Base-by-base conservation (phyloP, 2,113 vertebrate species). In the Leucosticte australis region DNA sequence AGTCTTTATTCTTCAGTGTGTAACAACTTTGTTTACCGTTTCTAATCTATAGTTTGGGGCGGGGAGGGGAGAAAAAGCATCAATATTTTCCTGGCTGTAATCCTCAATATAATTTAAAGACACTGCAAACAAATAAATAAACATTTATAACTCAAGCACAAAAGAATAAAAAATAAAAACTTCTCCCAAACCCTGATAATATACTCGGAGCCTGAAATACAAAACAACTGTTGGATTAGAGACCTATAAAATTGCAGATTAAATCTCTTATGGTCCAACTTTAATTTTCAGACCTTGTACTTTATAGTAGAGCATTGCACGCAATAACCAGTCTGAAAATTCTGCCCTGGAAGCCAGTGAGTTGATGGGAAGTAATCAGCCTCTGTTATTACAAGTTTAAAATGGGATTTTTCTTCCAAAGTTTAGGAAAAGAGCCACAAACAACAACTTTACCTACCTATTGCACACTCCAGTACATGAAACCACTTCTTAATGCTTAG, bases 1-100 rank as follows among this genome's bases (percentile, higher is more conserved):
- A 97, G 94, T 99, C 97, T 97, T 99, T 99, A 97, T 99, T 99
- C 97, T 99, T 99, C 95, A 99, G 79, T 1, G 95, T 78, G 23
- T 98, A 98, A 94, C 98, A 98, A 55, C 97, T 98, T 96, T 97
- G 96, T 91, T 99, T 98, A 57, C 99, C 99, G 4, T 99, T 99
- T 96, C 97, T 98, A 95, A 99, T 98, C 99, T 99, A 93, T 69
- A 80, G 76, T 41, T 99, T 74, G 75, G 52, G 62, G 10, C 76
- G 91, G 35, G 10, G 78, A 76, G 37, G 37, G 37, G 11, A 90
- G 44, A 94, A 64, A 95, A 96, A 82, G 42, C 46, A 84, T 59
- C 71, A 93, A n/a, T 92, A 73, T 64, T 94, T 95, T 86, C 62
- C 78, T 55, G 49, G 16, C 37, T 83, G 30, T 47, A 84, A 89